Evolutionary conservation across 2,797 vertebrate species (phyloP).

Genomic region (Sebastes minor): DNA sequence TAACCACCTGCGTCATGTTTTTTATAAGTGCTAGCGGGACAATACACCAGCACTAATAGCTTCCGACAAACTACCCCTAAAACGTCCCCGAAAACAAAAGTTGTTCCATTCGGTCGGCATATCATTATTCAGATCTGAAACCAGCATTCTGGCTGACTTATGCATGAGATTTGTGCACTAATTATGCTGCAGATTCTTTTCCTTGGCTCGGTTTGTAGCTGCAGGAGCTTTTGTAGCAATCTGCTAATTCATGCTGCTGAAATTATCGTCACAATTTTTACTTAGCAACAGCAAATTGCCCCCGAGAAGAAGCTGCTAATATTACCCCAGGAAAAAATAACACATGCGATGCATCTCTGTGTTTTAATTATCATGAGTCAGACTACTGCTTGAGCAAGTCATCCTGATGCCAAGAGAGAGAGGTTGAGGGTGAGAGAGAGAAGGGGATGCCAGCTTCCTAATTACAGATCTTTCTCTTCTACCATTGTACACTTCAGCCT

Average conservation of each 20-base stretch:
- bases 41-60: slow-evolving; percentile 45
- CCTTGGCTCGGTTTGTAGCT: slow-evolving; percentile 33
- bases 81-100: slow-evolving; percentile 41
- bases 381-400: slow-evolving; percentile 24
- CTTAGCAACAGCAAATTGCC: slow-evolving; percentile 48
- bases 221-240: slow-evolving; percentile 63
- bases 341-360: slow-evolving; percentile 5
- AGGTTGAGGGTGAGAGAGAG: not conserved
- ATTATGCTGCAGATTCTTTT: slow-evolving; percentile 49
- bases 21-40: slow-evolving; percentile 15
- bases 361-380: slow-evolving; percentile 56
- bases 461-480: slow-evolving; percentile 31
- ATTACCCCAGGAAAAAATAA: slow-evolving; percentile 37
- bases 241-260: slow-evolving; percentile 66
- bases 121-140: slow-evolving; percentile 49
- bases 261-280: slow-evolving; percentile 55
- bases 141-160: slow-evolving; percentile 46
- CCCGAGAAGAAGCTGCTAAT: slow-evolving; percentile 31
- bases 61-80: slow-evolving; percentile 54
- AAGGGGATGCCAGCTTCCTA: not conserved
- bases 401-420: slow-evolving; percentile 14
- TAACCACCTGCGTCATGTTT: slow-evolving; percentile 65
- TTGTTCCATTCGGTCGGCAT: slow-evolving; percentile 35
- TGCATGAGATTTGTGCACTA: slow-evolving; percentile 52
- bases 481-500: not conserved